These are phyloP conservation scores for Mycalesis mineus DNA, from an alignment of 2,888 invertebrate genomes.

Conservation along the genomic window DNA sequence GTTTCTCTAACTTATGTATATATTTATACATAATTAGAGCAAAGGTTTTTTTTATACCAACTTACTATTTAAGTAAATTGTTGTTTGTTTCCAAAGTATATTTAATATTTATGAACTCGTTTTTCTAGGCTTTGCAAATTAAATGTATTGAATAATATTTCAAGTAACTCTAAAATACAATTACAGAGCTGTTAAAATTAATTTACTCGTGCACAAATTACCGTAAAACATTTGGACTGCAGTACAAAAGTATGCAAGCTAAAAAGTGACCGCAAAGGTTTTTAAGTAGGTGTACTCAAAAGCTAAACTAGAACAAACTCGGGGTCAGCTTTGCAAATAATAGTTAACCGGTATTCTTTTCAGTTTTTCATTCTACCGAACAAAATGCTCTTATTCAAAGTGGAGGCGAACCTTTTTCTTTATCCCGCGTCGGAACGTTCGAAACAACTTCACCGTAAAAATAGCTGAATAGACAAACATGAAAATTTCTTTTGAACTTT, in stretches of 20 bases:
- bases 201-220: not conserved
- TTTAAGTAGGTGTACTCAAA: slow-evolving; percentile 31
- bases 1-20: no score
- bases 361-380: slow-evolving; percentile 33
- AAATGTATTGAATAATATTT: not conserved
- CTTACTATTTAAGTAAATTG: no score
- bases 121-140: no score
- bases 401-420: slow-evolving; percentile 30
- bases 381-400: slow-evolving; percentile 42
- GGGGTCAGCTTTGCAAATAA: slow-evolving; percentile 39
- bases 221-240: not conserved
- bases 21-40: no score
- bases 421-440: slow-evolving; percentile 8
- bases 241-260: not conserved
- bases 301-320: slow-evolving; percentile 32
- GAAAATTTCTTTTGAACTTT: slow-evolving; percentile 8
- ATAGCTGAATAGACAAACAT: slow-evolving; percentile 15
- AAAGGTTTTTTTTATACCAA: no score
- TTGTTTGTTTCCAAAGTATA: no score
- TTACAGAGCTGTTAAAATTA: not conserved
- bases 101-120: no score
- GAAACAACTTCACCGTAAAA: slow-evolving; percentile 12
- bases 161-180: not conserved
- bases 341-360: slow-evolving; percentile 39
- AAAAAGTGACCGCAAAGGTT: slow-evolving; percentile 20